Conservation (phyloP, 37 sponge, comb jelly and placozoan species). For the Crambe crambe region DNA sequence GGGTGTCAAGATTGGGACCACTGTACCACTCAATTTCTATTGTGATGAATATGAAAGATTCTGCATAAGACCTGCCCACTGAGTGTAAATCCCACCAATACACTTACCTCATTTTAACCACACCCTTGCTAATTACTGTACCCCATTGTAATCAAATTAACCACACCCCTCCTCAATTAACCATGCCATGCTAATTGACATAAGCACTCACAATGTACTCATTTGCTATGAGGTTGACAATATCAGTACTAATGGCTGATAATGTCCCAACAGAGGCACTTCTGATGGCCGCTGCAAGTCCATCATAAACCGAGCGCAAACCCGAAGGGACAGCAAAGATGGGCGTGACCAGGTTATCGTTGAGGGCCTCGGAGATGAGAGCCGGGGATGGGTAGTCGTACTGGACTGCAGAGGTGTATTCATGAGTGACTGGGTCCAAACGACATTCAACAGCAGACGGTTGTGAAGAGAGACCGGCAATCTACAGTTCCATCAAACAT, state of each 20-base stretch:
- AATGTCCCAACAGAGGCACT: conserved; percentile 54
- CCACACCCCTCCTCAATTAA: background rate
- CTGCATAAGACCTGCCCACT: background rate
- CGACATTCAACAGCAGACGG: conserved; percentile 18
- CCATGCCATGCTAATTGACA: background rate
- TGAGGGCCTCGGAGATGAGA: conserved; percentile 56
- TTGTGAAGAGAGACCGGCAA: background rate
- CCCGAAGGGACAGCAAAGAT: conserved; percentile 73
- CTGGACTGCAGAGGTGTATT: conserved; percentile 22
- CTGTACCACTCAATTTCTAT: conserved; percentile 5
- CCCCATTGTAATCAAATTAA: background rate
- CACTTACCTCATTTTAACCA: background rate
- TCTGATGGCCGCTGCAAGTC: conserved; percentile 29
- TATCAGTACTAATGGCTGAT: background rate
- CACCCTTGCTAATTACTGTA: background rate
- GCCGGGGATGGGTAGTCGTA: conserved; percentile 78
- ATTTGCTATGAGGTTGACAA: conserved; percentile 6
- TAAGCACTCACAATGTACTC: conserved; percentile 30
- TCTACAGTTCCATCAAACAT: conserved; percentile 6
- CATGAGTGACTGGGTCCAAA: conserved; percentile 7
- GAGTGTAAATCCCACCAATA: background rate
- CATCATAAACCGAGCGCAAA: conserved; percentile 26
- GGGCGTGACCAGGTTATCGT: conserved; percentile 64
- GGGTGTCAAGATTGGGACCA: background rate
- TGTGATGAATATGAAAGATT: no score